Base-by-base conservation (phyloP, 2,113 vertebrate species). In the Chrysemys picta region DNA sequence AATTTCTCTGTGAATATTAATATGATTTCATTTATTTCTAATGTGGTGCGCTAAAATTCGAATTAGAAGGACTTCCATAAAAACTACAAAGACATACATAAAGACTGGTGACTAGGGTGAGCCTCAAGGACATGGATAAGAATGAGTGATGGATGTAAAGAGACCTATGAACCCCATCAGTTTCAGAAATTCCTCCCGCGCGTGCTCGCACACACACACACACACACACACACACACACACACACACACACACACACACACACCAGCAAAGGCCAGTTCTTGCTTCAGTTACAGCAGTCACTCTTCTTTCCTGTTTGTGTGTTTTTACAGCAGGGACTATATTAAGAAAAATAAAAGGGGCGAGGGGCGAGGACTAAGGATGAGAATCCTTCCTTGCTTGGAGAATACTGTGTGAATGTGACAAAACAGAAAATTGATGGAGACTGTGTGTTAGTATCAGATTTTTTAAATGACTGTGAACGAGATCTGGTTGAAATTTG, bases 91-190 rank as follows among this genome's bases (percentile, higher is more conserved):
- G 89, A 35, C 45, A 85, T 76, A 90, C 47, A 59, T 79, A 96
- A 91, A 82, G 45, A 3, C 0, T 0, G 19, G 31, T 86, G 81
- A 45, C 72, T 80, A 27, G 49, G 29, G 82, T 85, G 93, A 56
- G 90, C 87, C 84, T 93, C 88, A 95, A 93, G 91, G 93, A 84
- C 85, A 9, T 45, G 56, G 87, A 87, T 79, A 85, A 90, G 17
- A 6, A 84, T 52, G 31, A 83, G 16, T 3, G 16, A 25, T 76
- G 82, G 31, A 59, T 72, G 59, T 35, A 91, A 11, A 65, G 6
- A 22, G 21, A 94, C 59, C 52, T 82, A 52, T 86, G 56, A 93
- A 96, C 89, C 31, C 47, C 79, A 0, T 21, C 89, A 1, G 31
- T 90, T 84, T 62, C 7, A 72, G 52, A 69, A 93, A 80, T 82